These are phyloP conservation scores for Scelioninae gen. 1 DNA, from an alignment of 2,888 invertebrate species.

Conservation along the genomic window DNA sequence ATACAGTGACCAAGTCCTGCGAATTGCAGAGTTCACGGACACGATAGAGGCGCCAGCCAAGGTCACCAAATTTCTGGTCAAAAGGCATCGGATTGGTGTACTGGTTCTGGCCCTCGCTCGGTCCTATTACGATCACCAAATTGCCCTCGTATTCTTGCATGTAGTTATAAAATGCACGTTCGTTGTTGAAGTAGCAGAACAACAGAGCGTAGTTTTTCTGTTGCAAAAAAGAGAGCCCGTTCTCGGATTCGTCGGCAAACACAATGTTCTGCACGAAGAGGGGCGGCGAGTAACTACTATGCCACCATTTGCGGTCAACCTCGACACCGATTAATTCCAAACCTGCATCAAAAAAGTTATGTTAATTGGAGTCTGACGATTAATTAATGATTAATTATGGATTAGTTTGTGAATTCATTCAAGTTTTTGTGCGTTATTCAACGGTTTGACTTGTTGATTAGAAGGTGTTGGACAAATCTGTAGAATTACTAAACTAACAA, in stretches of 20 bases:
- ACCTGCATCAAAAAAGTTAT: slow-evolving; percentile 81
- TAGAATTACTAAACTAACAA: no score
- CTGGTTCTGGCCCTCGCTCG: slow-evolving; percentile 87
- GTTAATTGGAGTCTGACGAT: slow-evolving; percentile 5
- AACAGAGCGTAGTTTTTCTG: slow-evolving; percentile 85
- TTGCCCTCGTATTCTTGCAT: slow-evolving; percentile 87
- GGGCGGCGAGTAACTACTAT: slow-evolving; percentile 89
- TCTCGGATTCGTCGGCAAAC: slow-evolving; percentile 80
- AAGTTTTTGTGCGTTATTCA: no score
- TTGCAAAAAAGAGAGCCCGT: slow-evolving; percentile 24
- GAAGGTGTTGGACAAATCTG: no score
- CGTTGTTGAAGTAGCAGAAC: slow-evolving; percentile 93
- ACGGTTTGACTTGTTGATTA: no score
- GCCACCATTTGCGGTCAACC: slow-evolving; percentile 93
- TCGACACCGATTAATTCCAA: slow-evolving; percentile 89
- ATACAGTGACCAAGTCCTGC: no score
- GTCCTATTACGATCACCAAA: slow-evolving; percentile 90
- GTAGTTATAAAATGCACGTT: slow-evolving; percentile 88
- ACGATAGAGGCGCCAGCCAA: slow-evolving; percentile 86
- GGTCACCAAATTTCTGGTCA: slow-evolving; percentile 85
- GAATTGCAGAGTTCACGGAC: slow-evolving; percentile 87
- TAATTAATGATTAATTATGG: not conserved
- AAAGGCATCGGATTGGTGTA: slow-evolving; percentile 91
- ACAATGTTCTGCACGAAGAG: slow-evolving; percentile 85
- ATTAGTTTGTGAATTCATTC: not conserved